Evolutionary conservation across 1,140 invertebrate genomes (phyloP), one percentile per base, ranked within the genome.

Genomic region (Drosophila cardini): DNA sequence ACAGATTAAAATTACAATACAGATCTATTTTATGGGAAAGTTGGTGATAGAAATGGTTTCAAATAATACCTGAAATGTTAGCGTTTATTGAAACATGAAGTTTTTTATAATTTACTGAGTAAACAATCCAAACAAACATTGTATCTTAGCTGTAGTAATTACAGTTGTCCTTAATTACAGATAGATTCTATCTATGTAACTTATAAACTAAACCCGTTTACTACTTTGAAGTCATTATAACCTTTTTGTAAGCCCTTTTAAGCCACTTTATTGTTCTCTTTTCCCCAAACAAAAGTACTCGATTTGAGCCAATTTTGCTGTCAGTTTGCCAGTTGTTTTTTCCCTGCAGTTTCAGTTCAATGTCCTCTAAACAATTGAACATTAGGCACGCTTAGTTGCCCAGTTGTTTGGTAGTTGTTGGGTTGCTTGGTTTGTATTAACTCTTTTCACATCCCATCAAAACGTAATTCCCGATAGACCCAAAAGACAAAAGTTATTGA

Each of bases 351-450:
- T 62, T 43, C 56, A 76, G 74, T 76, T 73, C 69, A 76, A 76
- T 57, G 74, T 67, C 16, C 74, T 61, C 62, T 50, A 76, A 72
- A 76, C 73, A 76, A 76, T 76, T 76, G 73, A 76, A 76, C 73
- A 76, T 76, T 76, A 76, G 67, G 18, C 55, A 72, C 69, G 58
- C 70, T 76, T 72, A 58, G 70, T 55, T 71, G 57, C 5, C 55
- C 60, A 30, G 52, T 58, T 57, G n/a, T 57, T 46, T 18, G 13
- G 45, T 62, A 43, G 30, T 11, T 65, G 10, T 55, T 69, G 42
- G 21, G 43, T 4, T 48, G 15, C n/a, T 57, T 70, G 58, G 38
- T 53, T 72, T 58, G 62, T 40, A 11, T 10, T 38, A 40, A 38
- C 52, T 72, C 70, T 76, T 72, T 26, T 72, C 69, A 76, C 69